A percentile compares a stretch with the other conserved stretches of the same genome.
phyloP scores from a whole-genome alignment of 2,888 invertebrate genomes.

The Brachyptera risi region DNA sequence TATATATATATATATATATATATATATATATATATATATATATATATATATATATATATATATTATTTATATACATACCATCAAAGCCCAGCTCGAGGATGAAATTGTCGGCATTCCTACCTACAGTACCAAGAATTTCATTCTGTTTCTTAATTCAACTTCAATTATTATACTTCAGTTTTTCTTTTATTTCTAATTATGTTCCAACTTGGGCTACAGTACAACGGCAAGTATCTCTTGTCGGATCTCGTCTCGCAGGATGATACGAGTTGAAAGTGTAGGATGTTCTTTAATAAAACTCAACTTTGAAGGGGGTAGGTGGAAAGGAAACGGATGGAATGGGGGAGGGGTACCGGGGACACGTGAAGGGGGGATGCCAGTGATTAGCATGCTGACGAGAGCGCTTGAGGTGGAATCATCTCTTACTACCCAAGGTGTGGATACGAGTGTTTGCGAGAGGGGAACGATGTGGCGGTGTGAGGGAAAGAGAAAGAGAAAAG shows the following conservation, averaged over 20 bases:
- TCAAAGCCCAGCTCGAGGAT: background rate
- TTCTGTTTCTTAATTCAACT: background rate
- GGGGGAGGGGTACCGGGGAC: background rate
- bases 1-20: too few relatives aligned
- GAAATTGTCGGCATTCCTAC: too few relatives aligned
- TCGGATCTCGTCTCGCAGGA: background rate
- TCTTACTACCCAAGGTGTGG: background rate
- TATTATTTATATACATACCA: too few relatives aligned
- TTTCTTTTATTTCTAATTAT: too few relatives aligned
- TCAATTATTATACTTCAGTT: too few relatives aligned
- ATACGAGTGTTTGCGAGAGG: background rate
- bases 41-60: too few relatives aligned
- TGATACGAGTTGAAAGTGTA: background rate
- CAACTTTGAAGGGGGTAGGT: background rate
- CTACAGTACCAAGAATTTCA: background rate
- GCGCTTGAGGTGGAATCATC: background rate
- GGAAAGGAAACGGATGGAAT: background rate
- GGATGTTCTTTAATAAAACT: constrained; percentile 1
- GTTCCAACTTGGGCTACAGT: background rate
- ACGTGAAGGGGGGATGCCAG: background rate
- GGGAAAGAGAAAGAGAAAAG: background rate
- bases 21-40: too few relatives aligned
- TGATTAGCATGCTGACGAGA: constrained; percentile 1
- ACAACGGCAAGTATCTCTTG: background rate
- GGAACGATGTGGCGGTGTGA: background rate